Conservation (phyloP, 2,797 vertebrate genomes). For the Cuculus canorus region DNA sequence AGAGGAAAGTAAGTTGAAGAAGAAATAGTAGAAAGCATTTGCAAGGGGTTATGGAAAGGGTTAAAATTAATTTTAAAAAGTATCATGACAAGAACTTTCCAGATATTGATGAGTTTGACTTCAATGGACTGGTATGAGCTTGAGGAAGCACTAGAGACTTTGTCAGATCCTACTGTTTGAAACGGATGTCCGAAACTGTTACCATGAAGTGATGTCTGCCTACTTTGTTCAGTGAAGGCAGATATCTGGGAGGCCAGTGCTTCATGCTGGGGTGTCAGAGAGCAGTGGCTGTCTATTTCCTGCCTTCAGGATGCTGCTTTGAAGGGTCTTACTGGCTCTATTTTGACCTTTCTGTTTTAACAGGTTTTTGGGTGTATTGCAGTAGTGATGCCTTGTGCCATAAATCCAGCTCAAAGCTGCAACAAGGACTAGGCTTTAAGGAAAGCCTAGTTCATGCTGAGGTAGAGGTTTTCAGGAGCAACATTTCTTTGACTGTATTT, state of each 20-base stretch:
- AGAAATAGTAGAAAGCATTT: not conserved
- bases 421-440: not conserved
- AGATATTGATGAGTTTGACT: not conserved
- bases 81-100: not conserved
- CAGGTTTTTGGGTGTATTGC: not conserved
- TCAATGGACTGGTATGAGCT: not conserved
- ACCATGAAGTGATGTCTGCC: not conserved
- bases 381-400: not conserved
- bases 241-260: accelerated
- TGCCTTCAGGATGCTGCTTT: not conserved
- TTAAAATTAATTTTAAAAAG: not conserved
- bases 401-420: not conserved
- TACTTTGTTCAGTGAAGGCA: accelerated
- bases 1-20: not conserved
- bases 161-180: not conserved
- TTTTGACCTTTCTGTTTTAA: not conserved
- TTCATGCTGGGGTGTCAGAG: not conserved
- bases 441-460: not conserved
- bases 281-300: not conserved
- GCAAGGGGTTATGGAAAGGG: not conserved
- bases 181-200: not conserved
- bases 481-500: not conserved
- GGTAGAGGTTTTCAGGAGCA: not conserved
- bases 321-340: not conserved
- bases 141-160: not conserved